Evolutionary conservation across 1,140 invertebrate species (phyloP).

Genomic region (Cyphomyrmex costatus): DNA sequence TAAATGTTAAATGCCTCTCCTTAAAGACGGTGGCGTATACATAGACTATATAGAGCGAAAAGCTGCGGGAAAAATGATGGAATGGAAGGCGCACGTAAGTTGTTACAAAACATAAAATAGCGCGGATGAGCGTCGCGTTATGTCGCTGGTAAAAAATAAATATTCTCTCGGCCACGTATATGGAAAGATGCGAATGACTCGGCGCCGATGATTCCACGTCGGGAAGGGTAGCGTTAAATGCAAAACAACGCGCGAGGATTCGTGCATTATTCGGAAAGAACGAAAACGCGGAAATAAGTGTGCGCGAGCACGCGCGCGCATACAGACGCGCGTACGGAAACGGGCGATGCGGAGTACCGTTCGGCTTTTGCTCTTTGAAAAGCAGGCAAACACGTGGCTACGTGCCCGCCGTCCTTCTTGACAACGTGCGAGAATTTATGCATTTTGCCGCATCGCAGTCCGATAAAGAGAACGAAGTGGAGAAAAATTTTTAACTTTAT

Average conservation of each 20-base stretch:
- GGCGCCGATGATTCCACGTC: neutral
- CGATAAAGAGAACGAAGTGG: neutral
- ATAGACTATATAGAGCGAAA: neutral
- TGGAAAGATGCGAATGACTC: conserved; percentile 7
- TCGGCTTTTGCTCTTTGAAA: conserved; percentile 49
- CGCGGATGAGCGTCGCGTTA: neutral
- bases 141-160: neutral
- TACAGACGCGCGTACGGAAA: conserved; percentile 24
- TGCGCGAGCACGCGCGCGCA: conserved; percentile 39
- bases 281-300: conserved; percentile 41
- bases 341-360: conserved; percentile 12
- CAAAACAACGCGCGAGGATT: neutral
- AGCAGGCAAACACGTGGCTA: conserved; percentile 49
- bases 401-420: conserved; percentile 30
- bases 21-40: neutral
- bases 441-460: neutral
- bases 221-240: neutral
- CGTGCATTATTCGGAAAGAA: conserved; percentile 39
- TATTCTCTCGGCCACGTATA: neutral
- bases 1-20: neutral
- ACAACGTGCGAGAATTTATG: conserved; percentile 51
- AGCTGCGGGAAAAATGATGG: neutral
- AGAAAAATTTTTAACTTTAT: conserved; percentile 2
- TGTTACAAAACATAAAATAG: neutral
- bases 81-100: neutral